Base-by-base conservation (phyloP, 2,113 vertebrate species). In the Chamaetylas fuelleborni region DNA sequence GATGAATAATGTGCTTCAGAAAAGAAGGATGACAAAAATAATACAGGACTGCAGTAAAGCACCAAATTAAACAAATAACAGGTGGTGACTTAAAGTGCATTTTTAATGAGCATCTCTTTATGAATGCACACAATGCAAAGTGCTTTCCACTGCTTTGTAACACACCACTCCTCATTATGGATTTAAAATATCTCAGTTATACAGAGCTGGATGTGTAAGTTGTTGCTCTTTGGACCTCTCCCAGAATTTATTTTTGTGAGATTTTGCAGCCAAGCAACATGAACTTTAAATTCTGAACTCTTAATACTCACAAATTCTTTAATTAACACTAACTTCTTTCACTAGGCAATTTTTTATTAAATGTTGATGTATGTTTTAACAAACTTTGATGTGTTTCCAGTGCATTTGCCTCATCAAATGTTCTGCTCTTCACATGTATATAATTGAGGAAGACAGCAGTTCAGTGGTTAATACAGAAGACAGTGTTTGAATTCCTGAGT, bases 11-110 rank as follows among this genome's bases (percentile, higher is more conserved):
- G 42, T 31, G 79, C 88, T 94, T 84, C 1, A 18, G 80, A 76
- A 95, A 90, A 88, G 81, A 86, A 79, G 5, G 60, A 87, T 58
- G 67, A 88, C 85, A 87, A 43, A 93, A 88, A 86, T 38, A 71
- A 81, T 33, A 56, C 33, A 86, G 33, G 11, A 0, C 40, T 33
- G 33, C 28, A 90, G 40, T 51, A 77, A 81, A 92, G 80, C 56
- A 53, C 24, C 36, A 31, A 65, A 93, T 58, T 93, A 96, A 95
- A 85, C 70, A 94, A 94, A 95, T 88, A 95, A 93, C 88, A 96
- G 95, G 95, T 93, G 90, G 90, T 77, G 62, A 87, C 88, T 80
- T 79, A 93, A 90, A 91, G 38, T 29, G 43, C 58, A 92, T 96
- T 93, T 96, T 96, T 96, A 91, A 97, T 92, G 70, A 96, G 70